Conservation (phyloP, 2,888 invertebrate species). For the Tridacna crocea region DNA sequence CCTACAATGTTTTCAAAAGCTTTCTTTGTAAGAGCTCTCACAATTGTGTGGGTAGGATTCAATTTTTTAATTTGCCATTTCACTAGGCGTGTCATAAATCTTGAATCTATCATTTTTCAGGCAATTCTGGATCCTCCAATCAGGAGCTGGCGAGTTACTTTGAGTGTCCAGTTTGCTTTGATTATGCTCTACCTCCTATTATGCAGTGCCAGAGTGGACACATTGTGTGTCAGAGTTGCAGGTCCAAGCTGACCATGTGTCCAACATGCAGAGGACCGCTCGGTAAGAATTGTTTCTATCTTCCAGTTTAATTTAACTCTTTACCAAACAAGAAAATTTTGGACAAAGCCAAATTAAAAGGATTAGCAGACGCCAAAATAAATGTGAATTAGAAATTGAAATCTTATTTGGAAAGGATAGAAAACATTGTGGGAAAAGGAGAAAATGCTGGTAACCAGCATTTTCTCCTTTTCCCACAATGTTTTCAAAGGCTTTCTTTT, state of each 20-base stretch:
- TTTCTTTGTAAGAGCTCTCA: too few species aligned
- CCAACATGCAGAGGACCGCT: conserved; percentile 99
- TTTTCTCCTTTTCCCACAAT: conserved; percentile 7
- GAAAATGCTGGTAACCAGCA: background rate
- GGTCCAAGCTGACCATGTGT: conserved; percentile 98
- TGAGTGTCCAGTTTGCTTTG: conserved; percentile 94
- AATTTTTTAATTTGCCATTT: too few species aligned
- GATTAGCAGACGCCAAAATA: background rate
- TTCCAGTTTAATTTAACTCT: background rate
- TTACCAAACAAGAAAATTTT: background rate
- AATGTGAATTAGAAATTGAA: background rate
- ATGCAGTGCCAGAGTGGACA: conserved; percentile 99
- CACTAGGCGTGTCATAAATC: too few species aligned
- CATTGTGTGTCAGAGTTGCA: conserved; percentile 98
- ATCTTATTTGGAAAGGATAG: background rate
- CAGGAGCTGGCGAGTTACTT: conserved; percentile 84
- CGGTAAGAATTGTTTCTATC: conserved; percentile 83
- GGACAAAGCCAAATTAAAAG: background rate
- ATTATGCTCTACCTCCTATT: conserved; percentile 99
- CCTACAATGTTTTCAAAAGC: too few species aligned
- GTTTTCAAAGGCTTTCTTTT: background rate
- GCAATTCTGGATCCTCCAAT: conserved; percentile 68
- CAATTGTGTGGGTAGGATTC: too few species aligned
- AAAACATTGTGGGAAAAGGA: conserved; percentile 6
- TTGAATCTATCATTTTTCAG: conserved; percentile 35